Base-by-base conservation (phyloP, 2,113 vertebrate genomes). In the Rhinoderma darwinii region DNA sequence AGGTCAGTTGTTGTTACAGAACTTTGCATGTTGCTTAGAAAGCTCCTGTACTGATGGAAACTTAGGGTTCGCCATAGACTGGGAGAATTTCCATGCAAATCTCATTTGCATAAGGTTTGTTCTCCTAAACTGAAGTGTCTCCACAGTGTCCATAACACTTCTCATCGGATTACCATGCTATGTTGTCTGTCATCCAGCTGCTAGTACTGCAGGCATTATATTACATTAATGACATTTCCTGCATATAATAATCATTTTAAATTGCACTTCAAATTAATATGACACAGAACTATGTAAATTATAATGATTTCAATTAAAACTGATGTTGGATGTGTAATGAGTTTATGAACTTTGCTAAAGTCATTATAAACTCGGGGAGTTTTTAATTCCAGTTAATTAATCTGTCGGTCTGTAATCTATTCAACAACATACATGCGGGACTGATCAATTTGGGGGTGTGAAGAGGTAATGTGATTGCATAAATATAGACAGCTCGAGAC, bases 241-340 rank as follows among this genome's bases (percentile, higher is more conserved):
- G 37, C 37, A 84, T 54, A 15, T 14, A 75, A 59, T 75, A 43
- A 84, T 84, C 51, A 44, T 20, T 84, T 39, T 84, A 75, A 74
- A 84, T 84, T 84, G 54, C 51, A 75, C 51, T 37, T 59, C 51
- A 61, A 76, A 84, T 84, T 74, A 59, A 61, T 73, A 61, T 75
- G 83, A 61, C n/a, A 75, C 25, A n/a, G 50, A 73, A 76, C 27
- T 61, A 61, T 84, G 83, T 75, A 84, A 76, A 76, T 84, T 61
- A 22, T 41, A 59, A 59, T 75, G 51, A 84, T 75, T 74, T 75
- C 83, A 75, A 84, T 84, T 84, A 84, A 84, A 84, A 84, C 11
- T 22, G 72, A 84, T 75, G 51, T 84, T 47, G 50, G 70, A 84
- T 20, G 70, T 75, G 70, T 75, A 84, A 84, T 84, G 70, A 74